Evolutionary conservation across 2,797 vertebrate genomes (phyloP).

Genomic region (Nyctalus aviator): DNA sequence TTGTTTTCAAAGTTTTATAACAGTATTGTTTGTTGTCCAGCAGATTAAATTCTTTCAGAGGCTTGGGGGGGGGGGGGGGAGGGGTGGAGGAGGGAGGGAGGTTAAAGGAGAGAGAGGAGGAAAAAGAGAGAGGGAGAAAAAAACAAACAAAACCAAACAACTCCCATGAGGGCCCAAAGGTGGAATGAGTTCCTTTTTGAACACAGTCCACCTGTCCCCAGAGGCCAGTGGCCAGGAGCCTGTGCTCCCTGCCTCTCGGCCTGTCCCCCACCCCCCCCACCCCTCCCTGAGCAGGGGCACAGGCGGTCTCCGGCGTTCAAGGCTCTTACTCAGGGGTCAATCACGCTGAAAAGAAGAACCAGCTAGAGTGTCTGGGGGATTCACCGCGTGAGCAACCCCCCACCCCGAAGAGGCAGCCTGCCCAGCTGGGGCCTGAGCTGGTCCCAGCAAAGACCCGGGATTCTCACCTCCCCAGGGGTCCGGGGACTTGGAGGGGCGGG

Average conservation of each 20-base stretch:
- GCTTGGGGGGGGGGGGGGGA: neutral
- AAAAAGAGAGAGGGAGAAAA: constrained; percentile 48
- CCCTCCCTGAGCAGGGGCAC: neutral
- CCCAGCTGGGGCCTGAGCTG: rapidly evolving
- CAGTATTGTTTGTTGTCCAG: constrained; percentile 82
- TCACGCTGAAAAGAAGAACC: constrained; percentile 2
- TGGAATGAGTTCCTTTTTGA: constrained; percentile 46
- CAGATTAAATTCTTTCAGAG: constrained; percentile 82
- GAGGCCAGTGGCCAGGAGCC: constrained; percentile 69
- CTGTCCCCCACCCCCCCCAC: neutral
- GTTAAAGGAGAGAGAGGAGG: neutral
- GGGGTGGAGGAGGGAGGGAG: rapidly evolving
- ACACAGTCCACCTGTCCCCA: constrained; percentile 79
- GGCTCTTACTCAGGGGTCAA: neutral
- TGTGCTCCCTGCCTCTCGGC: neutral
- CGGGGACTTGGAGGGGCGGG: rapidly evolving
- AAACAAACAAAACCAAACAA: constrained; percentile 72
- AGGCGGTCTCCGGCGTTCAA: neutral
- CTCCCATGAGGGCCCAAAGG: constrained; percentile 52
- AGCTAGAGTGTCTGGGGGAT: neutral
- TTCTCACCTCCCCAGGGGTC: neutral
- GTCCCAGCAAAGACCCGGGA: neutral
- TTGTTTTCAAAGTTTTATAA: constrained; percentile 83
- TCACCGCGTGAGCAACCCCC: neutral
- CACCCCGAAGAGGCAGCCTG: neutral